A percentile compares a stretch with the other conserved stretches of the same genome.
phyloP scores from a whole-genome alignment of 2,888 invertebrate genomes.

The Aspidapion aeneum region DNA sequence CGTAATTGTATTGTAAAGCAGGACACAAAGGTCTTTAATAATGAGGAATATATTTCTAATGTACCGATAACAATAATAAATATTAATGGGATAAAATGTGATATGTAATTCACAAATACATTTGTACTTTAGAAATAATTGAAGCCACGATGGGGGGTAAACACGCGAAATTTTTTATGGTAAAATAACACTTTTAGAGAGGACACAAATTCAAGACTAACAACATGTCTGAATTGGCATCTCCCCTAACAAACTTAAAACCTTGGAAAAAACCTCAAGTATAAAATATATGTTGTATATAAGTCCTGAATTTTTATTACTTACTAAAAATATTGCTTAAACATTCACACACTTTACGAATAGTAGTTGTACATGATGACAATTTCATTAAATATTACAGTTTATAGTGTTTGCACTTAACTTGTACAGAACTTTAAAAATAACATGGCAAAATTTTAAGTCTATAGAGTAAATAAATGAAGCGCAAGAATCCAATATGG shows the following conservation, averaged over 20 bases:
- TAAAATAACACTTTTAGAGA: not conserved
- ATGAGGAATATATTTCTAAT: not conserved
- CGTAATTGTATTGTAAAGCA: not conserved
- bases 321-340: not conserved
- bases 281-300: not conserved
- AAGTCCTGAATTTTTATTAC: not conserved
- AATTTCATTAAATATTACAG: not conserved
- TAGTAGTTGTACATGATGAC: not conserved
- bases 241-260: not conserved
- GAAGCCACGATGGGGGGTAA: conserved; percentile 35
- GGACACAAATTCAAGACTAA: not conserved
- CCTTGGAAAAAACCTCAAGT: not conserved
- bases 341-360: conserved; percentile 1
- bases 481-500: no score
- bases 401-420: not conserved
- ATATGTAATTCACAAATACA: conserved; percentile 47
- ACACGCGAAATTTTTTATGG: conserved; percentile 5
- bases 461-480: no score
- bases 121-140: conserved; percentile 69
- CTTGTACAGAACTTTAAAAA: not conserved
- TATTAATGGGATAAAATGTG: conserved; percentile 33
- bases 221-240: not conserved
- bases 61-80: not conserved
- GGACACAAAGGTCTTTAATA: no score
- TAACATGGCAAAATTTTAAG: not conserved